Evolutionary conservation across 1,140 invertebrate genomes (phyloP), one percentile per base, ranked within the genome.

Genomic region (Semibalanus balanoides): DNA sequence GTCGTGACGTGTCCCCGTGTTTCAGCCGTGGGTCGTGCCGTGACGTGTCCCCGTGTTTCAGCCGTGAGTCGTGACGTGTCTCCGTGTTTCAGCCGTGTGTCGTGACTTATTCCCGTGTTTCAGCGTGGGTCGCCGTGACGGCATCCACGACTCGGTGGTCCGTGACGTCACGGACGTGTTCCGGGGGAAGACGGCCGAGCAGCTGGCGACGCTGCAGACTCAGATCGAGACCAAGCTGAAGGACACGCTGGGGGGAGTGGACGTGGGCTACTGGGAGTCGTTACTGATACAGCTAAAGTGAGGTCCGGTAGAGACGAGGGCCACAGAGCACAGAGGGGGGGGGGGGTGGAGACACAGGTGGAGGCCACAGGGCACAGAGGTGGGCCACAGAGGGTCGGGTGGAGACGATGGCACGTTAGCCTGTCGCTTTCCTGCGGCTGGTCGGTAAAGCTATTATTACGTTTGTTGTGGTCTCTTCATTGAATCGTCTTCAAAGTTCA

Each of bases 251-350:
- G 94, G 96, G 83, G 96, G 95, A 51, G 90, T 98, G 71, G 97
- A 99, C 86, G 92, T 98, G 78, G 93, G 93, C 74, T 99, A 98
- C 84, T 99, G 96, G 96, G 96, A 99, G 85, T 94, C 92, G 73
- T 84, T 99, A 73, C 86, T 97, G 17, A 93, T 93, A 69, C 92
- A 97, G 83, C 85, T 99, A 95, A 88, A 89, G 89, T 90, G 83
- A 31, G 73, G 11, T 17, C 35, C n/a, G n/a, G n/a, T n/a, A 17
- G 31, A 73, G 17, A 7, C 35, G 35, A 5, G 5, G 35, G 5
- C 17, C 35, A 40, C 35, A 40, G 5, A 40, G 35, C 35, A 7
- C 35, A 40, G 17, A 40, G 35, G 35, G n/a, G n/a, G n/a, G n/a
- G n/a, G n/a, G n/a, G n/a, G n/a, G n/a, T n/a, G n/a, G n/a, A n/a